Base-by-base conservation (phyloP, 35 echinoderm and acorn worm species). In the Anneissia japonica region DNA sequence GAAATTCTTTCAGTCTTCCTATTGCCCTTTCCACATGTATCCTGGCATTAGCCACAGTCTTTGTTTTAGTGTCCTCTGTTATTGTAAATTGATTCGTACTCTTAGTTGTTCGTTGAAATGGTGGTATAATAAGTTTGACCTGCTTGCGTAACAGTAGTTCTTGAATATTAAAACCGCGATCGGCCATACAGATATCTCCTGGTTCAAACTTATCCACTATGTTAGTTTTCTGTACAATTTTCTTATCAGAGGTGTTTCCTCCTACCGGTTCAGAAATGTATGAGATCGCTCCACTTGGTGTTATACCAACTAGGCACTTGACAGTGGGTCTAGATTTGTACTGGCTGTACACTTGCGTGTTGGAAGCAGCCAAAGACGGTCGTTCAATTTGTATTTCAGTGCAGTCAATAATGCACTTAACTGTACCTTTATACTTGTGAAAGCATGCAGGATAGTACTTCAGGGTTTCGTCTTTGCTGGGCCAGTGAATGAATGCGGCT, bases 151-250 rank as follows among this genome's bases (percentile, higher is more conserved):
- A 55, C 12, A 96, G 82, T 0, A 96, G 79, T 85, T 96, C 93
- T 37, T 96, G 93, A 37, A 91, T 96, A 39, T 96, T 89, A 74
- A 96, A 96, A 32, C 86, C 93, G n/a, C 86, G 32, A 38, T 96
- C 93, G 21, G 93, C 93, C 86, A 96, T 88, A 35, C 76, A 34
- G 34, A 88, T 89, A 72, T 96, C 93, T 13, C 90, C 87, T 74
- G 87, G 55, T 26, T 92, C 93, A 51, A 96, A 79, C 28, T 37
- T n/a, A 14, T 90, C 84, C 30, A 87, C 51, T 21, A 94, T 55
- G 31, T 77, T 75, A 73, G 90, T 77, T 76, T 81, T 88, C 72
- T 89, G 88, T 0, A 89, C 82, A 28, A 89, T 17, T 36, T 89
- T 84, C 78, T 96, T 91, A 28, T 94, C 89, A 26, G 89, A 91